Evolutionary conservation across 2,888 invertebrate genomes (phyloP), one percentile per base, ranked within the genome.

Genomic region (Acleris sparsana): DNA sequence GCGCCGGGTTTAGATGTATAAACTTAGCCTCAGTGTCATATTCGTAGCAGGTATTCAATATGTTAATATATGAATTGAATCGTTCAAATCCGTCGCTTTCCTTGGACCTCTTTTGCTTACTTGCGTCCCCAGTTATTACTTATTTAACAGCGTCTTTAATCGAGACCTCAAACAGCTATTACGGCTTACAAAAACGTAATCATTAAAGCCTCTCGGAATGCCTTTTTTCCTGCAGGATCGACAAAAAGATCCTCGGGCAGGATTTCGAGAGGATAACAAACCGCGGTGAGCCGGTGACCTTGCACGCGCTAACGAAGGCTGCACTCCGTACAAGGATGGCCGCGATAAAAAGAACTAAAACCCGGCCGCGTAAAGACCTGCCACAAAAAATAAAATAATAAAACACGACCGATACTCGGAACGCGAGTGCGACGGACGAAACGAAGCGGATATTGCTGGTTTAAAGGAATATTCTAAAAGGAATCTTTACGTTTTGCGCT

Each of bases 251-350:
- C 72, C 70, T 68, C 64, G 69, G 71, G 66, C 72, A 72, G 71
- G 68, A 74, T 74, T 73, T 72, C 76, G 75, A 74, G 75, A 43
- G 29, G 76, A 80, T 78, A 80, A 80, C 84, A 80, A 80, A 80
- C 78, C 74, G 74, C 72, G 74, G 73, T 89, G 89, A 89, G 90
- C 91, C 72, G 74, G 73, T 89, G 89, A 89, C 91, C 91, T 91
- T 91, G 91, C 83, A 78, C 82, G 77, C 81, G 85, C 86, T 88
- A 89, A 89, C 88, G 91, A 91, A 91, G 91, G 89, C 89, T 89
- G 83, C 82, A 79, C 80, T 76, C 85, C 84, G 75, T 82, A 87
- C 83, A 86, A 83, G 86, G 85, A 80, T 81, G 80, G 76, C 73
- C 73, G 75, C 76, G 79, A 84, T 82, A 88, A 88, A 86, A 88